Percentiles rank a stretch among this genome's conserved stretches.
phyloP scores from a whole-genome alignment of 92 coral and sea anemone species.

The Actinernus sp. region DNA sequence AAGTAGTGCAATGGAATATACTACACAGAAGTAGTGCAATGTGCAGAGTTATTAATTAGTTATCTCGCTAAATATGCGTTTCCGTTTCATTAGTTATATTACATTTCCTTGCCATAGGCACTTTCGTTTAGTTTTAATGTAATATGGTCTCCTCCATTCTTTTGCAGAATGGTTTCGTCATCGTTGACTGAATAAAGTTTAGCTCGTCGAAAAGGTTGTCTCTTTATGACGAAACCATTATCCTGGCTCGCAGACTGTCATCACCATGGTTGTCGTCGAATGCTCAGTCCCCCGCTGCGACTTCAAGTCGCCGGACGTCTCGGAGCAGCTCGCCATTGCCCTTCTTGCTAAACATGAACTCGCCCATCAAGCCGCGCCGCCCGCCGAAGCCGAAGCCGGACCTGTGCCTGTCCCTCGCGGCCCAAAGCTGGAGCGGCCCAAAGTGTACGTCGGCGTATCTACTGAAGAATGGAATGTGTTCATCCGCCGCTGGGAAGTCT shows the following conservation, averaged over 20 bases:
- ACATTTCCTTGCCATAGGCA: too few relatives aligned
- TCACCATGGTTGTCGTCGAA: constrained; percentile 70
- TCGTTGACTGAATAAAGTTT: too few relatives aligned
- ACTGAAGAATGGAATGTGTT: constrained; percentile 70
- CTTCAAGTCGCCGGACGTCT: constrained; percentile 57
- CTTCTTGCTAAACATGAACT: constrained; percentile 67
- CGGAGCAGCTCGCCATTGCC: constrained; percentile 74
- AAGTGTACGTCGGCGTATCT: constrained; percentile 55
- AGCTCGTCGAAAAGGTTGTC: constrained; percentile 19
- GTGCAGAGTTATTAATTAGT: too few relatives aligned
- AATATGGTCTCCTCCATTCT: too few relatives aligned
- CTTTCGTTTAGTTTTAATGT: too few relatives aligned
- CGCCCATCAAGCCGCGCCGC: constrained; percentile 40
- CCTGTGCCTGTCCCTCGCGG: constrained; percentile 21
- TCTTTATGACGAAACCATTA: constrained; percentile 38
- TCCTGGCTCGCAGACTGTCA: too few relatives aligned
- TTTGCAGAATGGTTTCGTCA: too few relatives aligned
- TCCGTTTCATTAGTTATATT: too few relatives aligned
- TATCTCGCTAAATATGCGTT: too few relatives aligned
- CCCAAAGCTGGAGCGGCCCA: constrained; percentile 70
- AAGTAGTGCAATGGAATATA: too few relatives aligned
- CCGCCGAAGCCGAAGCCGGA: constrained; percentile 29
- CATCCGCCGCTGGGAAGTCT: constrained; percentile 65
- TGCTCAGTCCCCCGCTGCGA: constrained; percentile 69
- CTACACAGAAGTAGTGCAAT: too few relatives aligned